These are phyloP conservation scores for Arenaria interpres DNA, from an alignment of 2,113 vertebrate genomes.

Conservation along the genomic window DNA sequence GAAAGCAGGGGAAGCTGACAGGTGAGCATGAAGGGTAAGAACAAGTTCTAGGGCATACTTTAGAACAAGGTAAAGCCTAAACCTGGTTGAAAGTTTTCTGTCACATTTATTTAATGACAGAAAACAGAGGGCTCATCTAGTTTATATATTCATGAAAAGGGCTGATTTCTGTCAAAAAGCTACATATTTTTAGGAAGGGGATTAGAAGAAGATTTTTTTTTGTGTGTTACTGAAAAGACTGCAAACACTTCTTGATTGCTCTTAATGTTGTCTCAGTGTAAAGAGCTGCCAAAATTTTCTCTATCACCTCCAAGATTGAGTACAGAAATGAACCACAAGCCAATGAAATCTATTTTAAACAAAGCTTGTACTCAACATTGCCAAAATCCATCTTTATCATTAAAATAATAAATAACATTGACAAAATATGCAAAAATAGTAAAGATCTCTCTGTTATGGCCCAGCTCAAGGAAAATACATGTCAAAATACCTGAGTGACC, in stretches of 20 bases:
- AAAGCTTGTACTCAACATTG: constrained; percentile 15
- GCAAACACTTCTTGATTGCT: constrained; percentile 25
- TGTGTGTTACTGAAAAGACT: neutral
- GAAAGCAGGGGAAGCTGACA: neutral
- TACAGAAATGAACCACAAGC: constrained; percentile 22
- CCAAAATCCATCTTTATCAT: constrained; percentile 39
- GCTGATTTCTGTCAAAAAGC: neutral
- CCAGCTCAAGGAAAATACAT: neutral
- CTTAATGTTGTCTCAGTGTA: constrained; percentile 4
- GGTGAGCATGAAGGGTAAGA: neutral
- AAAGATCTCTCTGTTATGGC: neutral
- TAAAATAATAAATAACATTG: constrained; percentile 54
- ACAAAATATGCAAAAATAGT: constrained; percentile 18
- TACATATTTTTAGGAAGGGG: neutral
- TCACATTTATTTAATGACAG: neutral
- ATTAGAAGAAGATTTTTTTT: constrained; percentile 22
- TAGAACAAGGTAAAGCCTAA: neutral
- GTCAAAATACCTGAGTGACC: constrained; percentile 35
- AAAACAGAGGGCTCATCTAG: neutral
- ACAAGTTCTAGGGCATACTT: neutral
- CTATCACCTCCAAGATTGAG: constrained; percentile 24
- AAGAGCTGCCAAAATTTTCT: constrained; percentile 38
- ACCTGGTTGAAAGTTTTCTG: neutral
- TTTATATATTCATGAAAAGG: neutral
- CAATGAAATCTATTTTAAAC: constrained; percentile 54